These are phyloP conservation scores for Takifugu bimaculatus DNA, from an alignment of 2,113 vertebrate genomes.

Conservation along the genomic window DNA sequence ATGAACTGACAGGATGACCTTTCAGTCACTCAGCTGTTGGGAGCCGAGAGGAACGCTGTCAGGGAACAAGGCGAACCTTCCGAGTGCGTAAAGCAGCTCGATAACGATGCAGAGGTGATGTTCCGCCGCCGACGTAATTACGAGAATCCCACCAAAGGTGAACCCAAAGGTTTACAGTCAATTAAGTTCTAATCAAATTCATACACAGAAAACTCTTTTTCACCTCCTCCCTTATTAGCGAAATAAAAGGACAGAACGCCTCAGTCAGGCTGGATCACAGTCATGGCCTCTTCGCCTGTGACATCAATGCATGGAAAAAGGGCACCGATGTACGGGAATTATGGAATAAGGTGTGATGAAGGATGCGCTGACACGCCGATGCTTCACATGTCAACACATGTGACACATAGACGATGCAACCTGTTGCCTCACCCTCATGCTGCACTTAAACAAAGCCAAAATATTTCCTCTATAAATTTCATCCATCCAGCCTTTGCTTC, in stretches of 20 bases:
- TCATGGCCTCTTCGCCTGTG: slow-evolving; percentile 5
- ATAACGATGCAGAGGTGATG: slow-evolving; percentile 30
- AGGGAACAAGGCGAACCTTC: slow-evolving; percentile 43
- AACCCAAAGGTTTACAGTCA: slow-evolving; percentile 6
- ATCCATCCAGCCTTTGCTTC: too few relatives aligned
- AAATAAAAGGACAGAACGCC: slow-evolving; percentile 14
- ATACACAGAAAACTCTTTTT: slow-evolving; percentile 13
- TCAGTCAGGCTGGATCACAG: slow-evolving; percentile 1
- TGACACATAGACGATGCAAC: too few relatives aligned
- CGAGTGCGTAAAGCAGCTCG: slow-evolving; percentile 34
- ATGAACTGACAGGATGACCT: slow-evolving; percentile 69
- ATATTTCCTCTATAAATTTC: too few relatives aligned
- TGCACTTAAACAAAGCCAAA: too few relatives aligned
- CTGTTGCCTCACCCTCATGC: too few relatives aligned
- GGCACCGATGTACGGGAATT: background rate
- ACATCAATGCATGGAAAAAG: background rate
- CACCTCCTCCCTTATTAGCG: slow-evolving; percentile 12
- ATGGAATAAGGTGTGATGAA: too few relatives aligned
- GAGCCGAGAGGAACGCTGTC: slow-evolving; percentile 37
- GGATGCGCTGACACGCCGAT: too few relatives aligned
- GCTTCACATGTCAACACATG: too few relatives aligned
- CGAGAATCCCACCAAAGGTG: background rate
- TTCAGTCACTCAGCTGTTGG: slow-evolving; percentile 62
- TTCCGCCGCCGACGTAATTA: slow-evolving; percentile 1
- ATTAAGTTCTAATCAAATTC: slow-evolving; percentile 17